Base-by-base conservation (phyloP, 2,888 invertebrate species). In the Caenorhabditis afra region DNA sequence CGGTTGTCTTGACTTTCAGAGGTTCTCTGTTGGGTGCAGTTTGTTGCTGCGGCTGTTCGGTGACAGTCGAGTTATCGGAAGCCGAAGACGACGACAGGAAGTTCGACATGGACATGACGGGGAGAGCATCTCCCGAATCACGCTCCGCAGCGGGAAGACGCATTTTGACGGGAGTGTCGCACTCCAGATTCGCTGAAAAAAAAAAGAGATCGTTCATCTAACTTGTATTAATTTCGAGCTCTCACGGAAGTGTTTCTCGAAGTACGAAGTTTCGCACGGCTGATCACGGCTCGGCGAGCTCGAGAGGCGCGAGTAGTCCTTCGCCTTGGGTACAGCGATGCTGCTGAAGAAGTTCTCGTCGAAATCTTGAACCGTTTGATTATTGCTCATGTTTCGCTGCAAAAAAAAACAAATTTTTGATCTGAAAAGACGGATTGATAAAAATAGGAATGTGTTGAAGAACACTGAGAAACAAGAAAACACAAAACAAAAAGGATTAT, bases 231-330 rank as follows among this genome's bases (percentile, higher is more conserved):
- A n/a, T n/a, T n/a, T n/a, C n/a, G 29, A 29, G 7, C 3, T 3
- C 29, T 5, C 7, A 77, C 77, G 65, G 39, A 59, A 70, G 37
- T 65, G 41, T 3, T 66, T 71, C 14, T 71, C 65, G 23, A 78
- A 78, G 35, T 78, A 78, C 4, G 71, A 71, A 16, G 78, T 49
- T 16, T 78, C 66, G n/a, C 64, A 53, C 41, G 71, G 71, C 18
- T 66, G 61, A 49, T 78, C 71, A 35, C 71, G 16, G 50, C 61
- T 78, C n/a, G 78, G 78, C n/a, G 78, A 78, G 11, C 71, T 78
- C 49, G 78, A 78, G 3, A 78, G 39, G 14, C 78, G 59, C 50
- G 79, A 79, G 35, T 79, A 79, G 22, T 79, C 79, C 18, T 65
- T 66, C 3, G 58, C 58, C 29, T 44, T 41, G n/a, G 79, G 79